phyloP scores from a whole-genome alignment of 2,113 vertebrate genomes.

The Oenanthe melanoleuca region DNA sequence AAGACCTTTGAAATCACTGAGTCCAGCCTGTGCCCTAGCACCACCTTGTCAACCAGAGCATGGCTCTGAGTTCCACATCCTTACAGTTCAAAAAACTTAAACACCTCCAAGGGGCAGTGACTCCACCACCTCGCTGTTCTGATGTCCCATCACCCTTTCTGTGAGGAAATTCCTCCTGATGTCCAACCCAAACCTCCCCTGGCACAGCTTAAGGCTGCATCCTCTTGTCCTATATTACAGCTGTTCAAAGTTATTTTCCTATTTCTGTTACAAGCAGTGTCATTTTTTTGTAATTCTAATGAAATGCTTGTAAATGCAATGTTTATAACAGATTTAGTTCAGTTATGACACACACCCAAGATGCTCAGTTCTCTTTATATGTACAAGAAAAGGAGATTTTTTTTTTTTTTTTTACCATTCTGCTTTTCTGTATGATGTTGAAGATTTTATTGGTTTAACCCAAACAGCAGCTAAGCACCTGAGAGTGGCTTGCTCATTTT shows the following conservation, averaged over 20 bases:
- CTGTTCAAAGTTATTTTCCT: neutral
- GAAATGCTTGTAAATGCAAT: neutral
- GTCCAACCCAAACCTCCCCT: neutral
- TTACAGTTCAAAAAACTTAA: neutral
- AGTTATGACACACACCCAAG: neutral
- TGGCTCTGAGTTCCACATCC: neutral
- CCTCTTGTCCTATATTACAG: neutral
- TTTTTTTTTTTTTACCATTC: neutral
- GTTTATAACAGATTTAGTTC: slow-evolving; percentile 35
- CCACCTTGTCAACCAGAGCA: neutral
- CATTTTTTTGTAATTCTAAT: slow-evolving; percentile 3
- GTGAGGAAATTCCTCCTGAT: neutral
- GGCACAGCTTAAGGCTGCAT: neutral
- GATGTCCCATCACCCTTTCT: fast-evolving
- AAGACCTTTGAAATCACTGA: neutral
- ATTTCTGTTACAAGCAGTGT: neutral
- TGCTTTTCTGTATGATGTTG: neutral
- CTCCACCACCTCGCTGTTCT: neutral
- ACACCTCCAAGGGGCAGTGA: neutral
- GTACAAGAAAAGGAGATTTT: neutral
- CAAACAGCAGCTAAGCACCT: neutral
- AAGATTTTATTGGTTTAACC: neutral
- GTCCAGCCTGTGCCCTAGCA: neutral
- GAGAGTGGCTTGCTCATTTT: neutral
- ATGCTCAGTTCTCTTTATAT: neutral